Conservation (phyloP, 2,888 invertebrate genomes). For the Vesta saturnalis region DNA sequence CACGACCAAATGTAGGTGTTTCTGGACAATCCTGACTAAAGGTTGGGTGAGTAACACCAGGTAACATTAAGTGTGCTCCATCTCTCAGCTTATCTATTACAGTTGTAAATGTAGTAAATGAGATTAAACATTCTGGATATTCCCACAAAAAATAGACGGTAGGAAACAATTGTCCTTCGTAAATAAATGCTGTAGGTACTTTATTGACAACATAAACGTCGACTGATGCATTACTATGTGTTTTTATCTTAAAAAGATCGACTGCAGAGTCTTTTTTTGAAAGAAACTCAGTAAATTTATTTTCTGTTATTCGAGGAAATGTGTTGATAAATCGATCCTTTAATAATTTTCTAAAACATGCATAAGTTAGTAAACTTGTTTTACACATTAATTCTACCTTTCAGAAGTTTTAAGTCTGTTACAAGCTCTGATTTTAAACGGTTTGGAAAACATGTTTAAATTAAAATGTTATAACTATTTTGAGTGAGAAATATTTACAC, state of each 20-base stretch:
- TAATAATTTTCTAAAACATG: no score
- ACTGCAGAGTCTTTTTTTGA: not conserved
- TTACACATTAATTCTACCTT: no score
- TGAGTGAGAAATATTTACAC: no score
- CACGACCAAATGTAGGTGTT: slow-evolving; percentile 65
- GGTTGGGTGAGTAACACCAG: slow-evolving; percentile 67
- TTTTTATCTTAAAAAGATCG: not conserved
- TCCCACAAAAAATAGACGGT: slow-evolving; percentile 86
- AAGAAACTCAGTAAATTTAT: not conserved
- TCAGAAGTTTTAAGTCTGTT: no score
- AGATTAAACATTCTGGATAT: slow-evolving; percentile 74
- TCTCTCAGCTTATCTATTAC: slow-evolving; percentile 70
- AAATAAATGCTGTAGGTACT: not conserved
- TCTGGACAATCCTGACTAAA: slow-evolving; percentile 56
- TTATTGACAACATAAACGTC: not conserved
- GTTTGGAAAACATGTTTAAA: no score
- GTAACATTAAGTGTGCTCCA: slow-evolving; percentile 82
- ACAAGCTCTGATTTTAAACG: no score
- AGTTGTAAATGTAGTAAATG: slow-evolving; percentile 76
- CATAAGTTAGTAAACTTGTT: no score
- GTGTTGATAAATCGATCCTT: no score
- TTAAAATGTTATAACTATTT: no score
- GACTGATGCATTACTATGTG: not conserved
- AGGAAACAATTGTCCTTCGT: slow-evolving; percentile 69
- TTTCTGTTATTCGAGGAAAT: not conserved